Percentiles rank a stretch among this genome's conserved stretches.
Evolutionary conservation across 2,888 invertebrate species (phyloP).

Genomic region (Hylaea fasciaria): DNA sequence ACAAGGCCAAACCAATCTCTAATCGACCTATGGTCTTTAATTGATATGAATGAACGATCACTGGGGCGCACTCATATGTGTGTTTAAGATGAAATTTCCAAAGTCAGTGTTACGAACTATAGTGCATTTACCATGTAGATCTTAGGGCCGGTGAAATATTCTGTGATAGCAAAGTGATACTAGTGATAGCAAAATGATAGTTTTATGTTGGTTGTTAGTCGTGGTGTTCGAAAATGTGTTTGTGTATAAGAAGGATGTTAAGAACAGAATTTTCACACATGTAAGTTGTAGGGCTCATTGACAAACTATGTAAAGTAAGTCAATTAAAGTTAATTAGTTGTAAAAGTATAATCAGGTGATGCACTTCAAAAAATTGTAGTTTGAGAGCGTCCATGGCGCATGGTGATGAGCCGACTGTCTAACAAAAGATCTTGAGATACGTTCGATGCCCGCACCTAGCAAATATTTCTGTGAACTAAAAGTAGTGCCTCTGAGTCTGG

Average conservation of each 20-base stretch:
- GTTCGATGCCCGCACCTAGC: too few relatives aligned
- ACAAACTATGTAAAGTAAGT: background rate
- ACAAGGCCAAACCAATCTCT: background rate
- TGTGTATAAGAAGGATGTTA: conserved; percentile 51
- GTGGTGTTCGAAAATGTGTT: conserved; percentile 54
- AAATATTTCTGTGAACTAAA: too few relatives aligned
- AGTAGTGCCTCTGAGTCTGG: too few relatives aligned
- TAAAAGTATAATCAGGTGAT: background rate
- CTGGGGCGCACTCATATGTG: background rate
- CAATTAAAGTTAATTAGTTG: background rate
- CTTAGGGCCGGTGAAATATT: conserved; percentile 34
- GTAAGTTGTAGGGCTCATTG: conserved; percentile 50
- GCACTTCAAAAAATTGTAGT: too few relatives aligned
- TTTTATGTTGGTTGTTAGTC: conserved; percentile 67
- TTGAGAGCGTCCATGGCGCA: too few relatives aligned
- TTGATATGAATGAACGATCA: too few relatives aligned
- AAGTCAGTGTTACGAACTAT: conserved; percentile 7
- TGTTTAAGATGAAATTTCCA: background rate
- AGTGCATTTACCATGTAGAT: conserved; percentile 10
- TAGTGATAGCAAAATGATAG: conserved; percentile 68
- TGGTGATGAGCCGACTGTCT: too few relatives aligned
- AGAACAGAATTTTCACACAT: conserved; percentile 44
- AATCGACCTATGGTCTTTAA: background rate
- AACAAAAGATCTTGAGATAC: too few relatives aligned
- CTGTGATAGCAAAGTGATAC: conserved; percentile 74